Evolutionary conservation across 2,113 vertebrate genomes (phyloP).

Genomic region (Pachycephala philippinensis): DNA sequence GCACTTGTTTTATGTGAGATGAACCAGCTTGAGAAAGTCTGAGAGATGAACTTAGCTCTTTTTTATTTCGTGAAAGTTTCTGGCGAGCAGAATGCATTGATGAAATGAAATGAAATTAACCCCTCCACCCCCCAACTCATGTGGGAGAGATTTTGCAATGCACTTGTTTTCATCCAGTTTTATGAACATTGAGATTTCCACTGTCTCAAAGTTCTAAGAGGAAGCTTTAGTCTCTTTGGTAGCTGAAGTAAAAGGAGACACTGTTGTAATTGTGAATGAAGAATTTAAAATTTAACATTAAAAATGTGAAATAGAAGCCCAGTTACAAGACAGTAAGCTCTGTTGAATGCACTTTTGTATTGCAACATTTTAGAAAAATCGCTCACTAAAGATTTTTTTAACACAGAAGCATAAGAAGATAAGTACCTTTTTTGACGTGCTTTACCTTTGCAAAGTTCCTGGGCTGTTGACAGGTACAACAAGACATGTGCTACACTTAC

Average conservation of each 20-base stretch:
- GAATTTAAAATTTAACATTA: background rate
- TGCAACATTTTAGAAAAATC: background rate
- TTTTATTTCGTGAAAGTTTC: background rate
- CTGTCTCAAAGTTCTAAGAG: background rate
- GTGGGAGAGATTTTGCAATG: background rate
- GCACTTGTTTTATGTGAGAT: background rate
- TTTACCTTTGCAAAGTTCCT: conserved; percentile 47
- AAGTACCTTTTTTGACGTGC: conserved; percentile 4
- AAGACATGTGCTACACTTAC: background rate
- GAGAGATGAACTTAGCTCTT: background rate
- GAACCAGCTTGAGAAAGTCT: background rate
- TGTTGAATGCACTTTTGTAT: background rate
- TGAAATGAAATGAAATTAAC: background rate
- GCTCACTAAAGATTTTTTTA: background rate
- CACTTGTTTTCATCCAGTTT: background rate
- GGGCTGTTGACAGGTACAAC: conserved; percentile 23
- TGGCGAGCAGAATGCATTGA: background rate
- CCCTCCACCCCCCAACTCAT: fast-evolving
- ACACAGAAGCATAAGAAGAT: background rate
- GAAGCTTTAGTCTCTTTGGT: background rate
- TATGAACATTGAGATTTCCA: background rate
- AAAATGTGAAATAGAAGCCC: background rate
- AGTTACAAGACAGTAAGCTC: background rate
- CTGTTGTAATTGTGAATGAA: background rate
- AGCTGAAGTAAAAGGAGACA: background rate